Evolutionary conservation across 2,113 vertebrate species (phyloP), one percentile per base, ranked within the genome.

Genomic region (Nesospiza acunhae): DNA sequence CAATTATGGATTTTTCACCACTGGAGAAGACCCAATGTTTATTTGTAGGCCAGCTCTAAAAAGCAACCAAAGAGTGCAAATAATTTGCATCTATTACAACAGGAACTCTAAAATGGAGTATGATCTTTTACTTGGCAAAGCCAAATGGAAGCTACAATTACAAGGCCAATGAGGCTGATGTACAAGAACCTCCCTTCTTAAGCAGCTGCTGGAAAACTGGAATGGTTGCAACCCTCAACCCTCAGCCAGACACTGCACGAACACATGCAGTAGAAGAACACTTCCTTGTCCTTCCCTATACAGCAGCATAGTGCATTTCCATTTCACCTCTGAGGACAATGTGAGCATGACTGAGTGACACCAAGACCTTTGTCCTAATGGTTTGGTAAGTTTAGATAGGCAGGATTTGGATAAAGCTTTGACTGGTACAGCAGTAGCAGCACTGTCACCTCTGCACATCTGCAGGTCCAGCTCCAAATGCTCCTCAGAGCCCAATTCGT

Each of bases 271-370:
- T 4, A 78, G 63, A 9, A 75, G 66, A 82, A 35, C 33, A 7
- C 6, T 86, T 68, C 18, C 31, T 49, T 6, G 0, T 18, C 41
- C 11, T 24, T 69, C 24, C 0, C 76, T 79, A 3, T 22, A 13
- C 13, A 59, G 62, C 44, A 22, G 23, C 63, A 85, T 15, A 42
- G 21, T 24, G 21, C 30, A 62, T 72, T 85, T 30, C 63, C 77
- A 47, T 64, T 79, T 87, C 41, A 92, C 17, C 92, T 67, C 60
- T 35, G 52, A 89, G 76, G 63, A 84, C 80, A 84, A 53, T 5
- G 84, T 80, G 56, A 94, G 52, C n/a, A 16, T 50, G 87, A 91
- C 58, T 90, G 91, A 93, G 78, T 81, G 91, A 92, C 85, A 95
- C 69, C 93, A 93, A 93, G 30, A 47, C 83, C 80, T 96, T 90